phyloP scores from a whole-genome alignment of 2,113 vertebrate genomes.

The Myanophis thanlyinensis region DNA sequence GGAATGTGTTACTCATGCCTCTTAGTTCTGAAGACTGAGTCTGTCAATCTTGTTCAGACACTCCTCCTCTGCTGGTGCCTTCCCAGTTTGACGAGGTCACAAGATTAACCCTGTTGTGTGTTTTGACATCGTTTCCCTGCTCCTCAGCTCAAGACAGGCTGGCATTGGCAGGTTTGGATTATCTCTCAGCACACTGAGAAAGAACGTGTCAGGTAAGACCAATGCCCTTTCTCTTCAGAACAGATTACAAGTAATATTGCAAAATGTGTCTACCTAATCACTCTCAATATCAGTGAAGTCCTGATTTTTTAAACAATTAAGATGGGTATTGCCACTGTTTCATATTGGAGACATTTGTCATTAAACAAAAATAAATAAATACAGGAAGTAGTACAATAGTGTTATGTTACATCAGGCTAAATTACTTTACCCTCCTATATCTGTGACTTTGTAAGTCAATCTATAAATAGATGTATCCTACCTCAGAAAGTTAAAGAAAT shows the following conservation, averaged over 20 bases:
- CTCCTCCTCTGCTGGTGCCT: too few relatives aligned
- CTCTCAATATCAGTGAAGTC: slow-evolving; percentile 38
- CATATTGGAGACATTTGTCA: slow-evolving; percentile 10
- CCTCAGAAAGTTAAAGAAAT: not conserved
- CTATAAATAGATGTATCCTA: slow-evolving; percentile 12
- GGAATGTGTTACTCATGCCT: too few relatives aligned
- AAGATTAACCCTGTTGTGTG: too few relatives aligned
- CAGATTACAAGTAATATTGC: slow-evolving; percentile 10
- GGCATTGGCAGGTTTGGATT: too few relatives aligned
- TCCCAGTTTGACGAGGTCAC: too few relatives aligned
- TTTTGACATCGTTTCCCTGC: too few relatives aligned
- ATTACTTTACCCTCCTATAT: not conserved
- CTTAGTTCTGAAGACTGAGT: too few relatives aligned
- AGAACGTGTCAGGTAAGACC: too few relatives aligned
- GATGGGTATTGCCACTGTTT: slow-evolving; percentile 30
- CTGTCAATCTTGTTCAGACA: too few relatives aligned
- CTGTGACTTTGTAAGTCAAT: slow-evolving; percentile 31
- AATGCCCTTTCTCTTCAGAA: too few relatives aligned
- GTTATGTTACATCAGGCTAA: not conserved
- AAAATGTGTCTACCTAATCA: slow-evolving; percentile 60
- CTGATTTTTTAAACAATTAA: slow-evolving; percentile 13
- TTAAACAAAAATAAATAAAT: not conserved
- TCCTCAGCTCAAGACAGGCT: too few relatives aligned
- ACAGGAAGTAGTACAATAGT: not conserved
- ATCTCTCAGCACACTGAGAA: too few relatives aligned